phyloP scores from a whole-genome alignment of 2,888 invertebrate genomes.

The Eristalis pertinax region DNA sequence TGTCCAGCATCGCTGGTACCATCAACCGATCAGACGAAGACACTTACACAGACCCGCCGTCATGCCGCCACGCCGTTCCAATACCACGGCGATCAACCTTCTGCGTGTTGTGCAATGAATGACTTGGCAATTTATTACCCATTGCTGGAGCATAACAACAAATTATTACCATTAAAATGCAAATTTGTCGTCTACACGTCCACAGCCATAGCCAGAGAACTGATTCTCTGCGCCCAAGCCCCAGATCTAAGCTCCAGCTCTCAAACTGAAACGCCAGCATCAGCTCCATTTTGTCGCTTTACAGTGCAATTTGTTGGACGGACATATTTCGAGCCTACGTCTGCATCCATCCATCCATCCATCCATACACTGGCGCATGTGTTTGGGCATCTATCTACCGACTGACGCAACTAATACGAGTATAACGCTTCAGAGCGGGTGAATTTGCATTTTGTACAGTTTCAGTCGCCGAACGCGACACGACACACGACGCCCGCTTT shows the following conservation, averaged over 20 bases:
- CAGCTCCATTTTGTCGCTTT: conserved; percentile 55
- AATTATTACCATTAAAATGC: conserved; percentile 73
- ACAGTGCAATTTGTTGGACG: conserved; percentile 53
- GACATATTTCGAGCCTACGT: conserved; percentile 66
- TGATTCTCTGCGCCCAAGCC: conserved; percentile 29
- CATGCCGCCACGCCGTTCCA: not conserved
- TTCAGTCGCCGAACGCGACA: conserved; percentile 29
- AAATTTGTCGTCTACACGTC: conserved; percentile 67
- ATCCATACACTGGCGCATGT: not conserved
- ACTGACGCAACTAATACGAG: conserved; percentile 57
- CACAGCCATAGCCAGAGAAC: conserved; percentile 36
- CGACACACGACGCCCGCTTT: conserved; percentile 51
- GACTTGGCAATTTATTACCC: conserved; percentile 69
- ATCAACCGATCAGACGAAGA: conserved; percentile 52
- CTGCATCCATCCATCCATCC: conserved; percentile 43
- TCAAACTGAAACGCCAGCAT: not conserved
- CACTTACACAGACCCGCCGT: not conserved
- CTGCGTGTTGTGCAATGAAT: conserved; percentile 70
- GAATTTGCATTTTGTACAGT: conserved; percentile 69
- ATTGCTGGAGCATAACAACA: conserved; percentile 68
- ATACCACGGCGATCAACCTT: conserved; percentile 56
- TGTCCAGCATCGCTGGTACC: conserved; percentile 62
- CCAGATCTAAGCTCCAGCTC: not conserved
- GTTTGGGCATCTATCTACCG: conserved; percentile 23
- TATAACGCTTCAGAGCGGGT: conserved; percentile 42